phyloP scores from a whole-genome alignment of 1,140 invertebrate genomes.

The Neodiprion pinetum region DNA sequence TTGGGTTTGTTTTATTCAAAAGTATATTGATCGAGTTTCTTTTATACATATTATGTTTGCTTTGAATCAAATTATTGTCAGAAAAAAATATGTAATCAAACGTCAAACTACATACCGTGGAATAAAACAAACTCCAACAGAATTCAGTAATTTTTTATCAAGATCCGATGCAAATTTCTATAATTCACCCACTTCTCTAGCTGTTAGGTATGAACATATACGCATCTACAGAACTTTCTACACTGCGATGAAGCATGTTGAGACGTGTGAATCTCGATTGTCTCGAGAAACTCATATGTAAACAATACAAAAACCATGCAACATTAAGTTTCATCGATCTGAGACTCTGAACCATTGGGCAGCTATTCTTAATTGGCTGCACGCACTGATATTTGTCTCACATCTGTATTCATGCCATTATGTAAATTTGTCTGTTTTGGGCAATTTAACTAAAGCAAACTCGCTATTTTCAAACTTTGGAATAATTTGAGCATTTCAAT shows the following conservation, averaged over 20 bases:
- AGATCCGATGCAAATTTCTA: too few species aligned
- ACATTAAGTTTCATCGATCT: conserved; percentile 33
- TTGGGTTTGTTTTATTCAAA: too few species aligned
- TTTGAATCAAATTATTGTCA: too few species aligned
- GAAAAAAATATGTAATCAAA: too few species aligned
- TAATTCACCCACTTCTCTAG: too few species aligned
- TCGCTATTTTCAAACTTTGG: background rate
- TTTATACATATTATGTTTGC: too few species aligned
- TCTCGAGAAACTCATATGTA: conserved; percentile 32
- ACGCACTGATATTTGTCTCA: conserved; percentile 48
- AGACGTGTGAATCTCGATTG: conserved; percentile 28
- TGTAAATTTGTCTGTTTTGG: conserved; percentile 20
- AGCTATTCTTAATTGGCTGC: conserved; percentile 31
- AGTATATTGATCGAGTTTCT: too few species aligned
- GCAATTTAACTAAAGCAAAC: background rate
- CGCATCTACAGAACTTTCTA: too few species aligned
- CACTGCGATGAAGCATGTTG: conserved; percentile 29
- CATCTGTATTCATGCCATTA: conserved; percentile 16
- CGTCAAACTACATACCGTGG: background rate
- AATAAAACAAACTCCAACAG: background rate
- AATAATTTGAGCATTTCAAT: too few species aligned
- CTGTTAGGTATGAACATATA: too few species aligned
- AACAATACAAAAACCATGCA: conserved; percentile 38
- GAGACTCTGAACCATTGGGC: conserved; percentile 48
- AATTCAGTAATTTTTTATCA: too few species aligned